phyloP scores from a whole-genome alignment of 2,797 vertebrate genomes.

The Strix occidentalis region DNA sequence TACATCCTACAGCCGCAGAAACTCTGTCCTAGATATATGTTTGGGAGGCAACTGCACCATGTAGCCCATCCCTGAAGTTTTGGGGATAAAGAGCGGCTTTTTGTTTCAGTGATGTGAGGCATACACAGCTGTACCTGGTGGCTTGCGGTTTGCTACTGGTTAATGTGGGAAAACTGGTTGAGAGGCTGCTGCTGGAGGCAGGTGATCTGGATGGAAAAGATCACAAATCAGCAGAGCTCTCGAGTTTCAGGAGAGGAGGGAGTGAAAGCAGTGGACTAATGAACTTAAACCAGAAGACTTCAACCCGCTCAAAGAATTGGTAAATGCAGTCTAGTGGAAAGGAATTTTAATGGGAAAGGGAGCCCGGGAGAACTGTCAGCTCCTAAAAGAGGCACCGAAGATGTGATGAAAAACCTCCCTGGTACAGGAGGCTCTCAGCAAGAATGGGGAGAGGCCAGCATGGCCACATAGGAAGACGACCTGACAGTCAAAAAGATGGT shows the following conservation, averaged over 20 bases:
- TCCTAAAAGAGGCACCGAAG: not conserved
- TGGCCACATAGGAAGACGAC: not conserved
- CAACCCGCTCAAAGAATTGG: slow-evolving; percentile 23
- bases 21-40: not conserved
- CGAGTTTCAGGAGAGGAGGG: not conserved
- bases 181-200: not conserved
- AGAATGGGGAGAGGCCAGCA: not conserved
- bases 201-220: not conserved
- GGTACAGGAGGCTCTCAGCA: not conserved
- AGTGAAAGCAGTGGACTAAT: slow-evolving; percentile 8
- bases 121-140: not conserved
- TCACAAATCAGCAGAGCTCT: slow-evolving; percentile 12
- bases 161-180: not conserved
- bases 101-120: not conserved
- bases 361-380: not conserved
- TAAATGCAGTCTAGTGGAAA: slow-evolving; percentile 71
- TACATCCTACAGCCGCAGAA: not conserved
- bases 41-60: not conserved
- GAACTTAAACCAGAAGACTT: slow-evolving; percentile 46
- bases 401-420: not conserved
- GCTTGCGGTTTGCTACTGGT: not conserved
- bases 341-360: slow-evolving; percentile 70
- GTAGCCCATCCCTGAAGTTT: not conserved
- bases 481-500: not conserved
- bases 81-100: not conserved